Conservation (phyloP, 92 coral and sea anemone species). For the Chrysogorgia sp. region DNA sequence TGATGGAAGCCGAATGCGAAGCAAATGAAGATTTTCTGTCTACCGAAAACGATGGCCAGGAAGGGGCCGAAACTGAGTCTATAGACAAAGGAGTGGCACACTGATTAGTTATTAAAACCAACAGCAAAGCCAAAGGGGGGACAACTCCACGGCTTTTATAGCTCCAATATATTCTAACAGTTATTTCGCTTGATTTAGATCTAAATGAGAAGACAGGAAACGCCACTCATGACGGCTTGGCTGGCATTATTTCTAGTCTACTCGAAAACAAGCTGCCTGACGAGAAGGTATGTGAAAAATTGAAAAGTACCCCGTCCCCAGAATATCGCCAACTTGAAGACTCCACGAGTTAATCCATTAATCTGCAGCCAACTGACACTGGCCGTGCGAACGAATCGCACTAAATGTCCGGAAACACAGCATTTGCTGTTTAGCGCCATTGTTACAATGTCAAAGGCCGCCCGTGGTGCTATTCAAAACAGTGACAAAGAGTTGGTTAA, state of each 20-base stretch:
- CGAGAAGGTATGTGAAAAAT: conserved; percentile 50
- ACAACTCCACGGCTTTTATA: neutral
- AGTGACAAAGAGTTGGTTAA: conserved; percentile 11
- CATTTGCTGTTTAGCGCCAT: conserved; percentile 16
- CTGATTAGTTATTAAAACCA: conserved; percentile 2
- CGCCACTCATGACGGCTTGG: conserved; percentile 50
- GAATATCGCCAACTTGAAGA: conserved; percentile 40
- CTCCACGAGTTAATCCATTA: conserved; percentile 63
- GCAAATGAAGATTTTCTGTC: neutral
- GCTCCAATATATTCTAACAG: conserved; percentile 22
- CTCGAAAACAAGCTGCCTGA: conserved; percentile 50
- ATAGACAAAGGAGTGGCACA: neutral
- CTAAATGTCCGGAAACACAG: conserved; percentile 36
- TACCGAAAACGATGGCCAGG: conserved; percentile 12
- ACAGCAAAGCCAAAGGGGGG: neutral
- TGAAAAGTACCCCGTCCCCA: conserved; percentile 57
- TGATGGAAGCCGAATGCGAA: no score
- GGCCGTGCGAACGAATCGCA: conserved; percentile 49
- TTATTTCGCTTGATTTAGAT: conserved; percentile 60
- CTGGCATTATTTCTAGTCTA: conserved; percentile 50
- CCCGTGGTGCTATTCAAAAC: conserved; percentile 13
- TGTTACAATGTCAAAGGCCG: neutral
- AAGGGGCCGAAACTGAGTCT: neutral
- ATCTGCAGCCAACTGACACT: conserved; percentile 61
- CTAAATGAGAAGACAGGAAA: conserved; percentile 59